Conservation (phyloP, 2,888 invertebrate species). For the Bombylius discolor region DNA sequence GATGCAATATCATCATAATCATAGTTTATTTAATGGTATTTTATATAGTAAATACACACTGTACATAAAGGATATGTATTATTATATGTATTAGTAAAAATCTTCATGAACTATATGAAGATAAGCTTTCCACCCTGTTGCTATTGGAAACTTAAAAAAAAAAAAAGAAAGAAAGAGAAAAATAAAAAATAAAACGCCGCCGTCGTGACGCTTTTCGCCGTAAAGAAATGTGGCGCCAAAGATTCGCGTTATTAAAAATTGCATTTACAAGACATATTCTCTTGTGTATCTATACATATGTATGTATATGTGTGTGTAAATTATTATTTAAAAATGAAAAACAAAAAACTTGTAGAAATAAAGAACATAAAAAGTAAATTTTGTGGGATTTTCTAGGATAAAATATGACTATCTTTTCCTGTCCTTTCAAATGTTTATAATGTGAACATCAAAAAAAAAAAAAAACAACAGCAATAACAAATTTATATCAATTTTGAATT, state of each 20-base stretch:
- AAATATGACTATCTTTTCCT: slow-evolving; percentile 4
- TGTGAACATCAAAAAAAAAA: neutral
- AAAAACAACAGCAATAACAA: too few relatives aligned
- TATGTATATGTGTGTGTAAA: too few relatives aligned
- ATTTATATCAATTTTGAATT: too few relatives aligned
- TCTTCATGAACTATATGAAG: too few relatives aligned
- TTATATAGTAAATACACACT: too few relatives aligned
- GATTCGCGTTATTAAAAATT: slow-evolving; percentile 4
- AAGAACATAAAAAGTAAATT: neutral
- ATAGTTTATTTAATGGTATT: too few relatives aligned
- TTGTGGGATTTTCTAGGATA: neutral
- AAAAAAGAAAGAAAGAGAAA: neutral
- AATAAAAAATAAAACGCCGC: slow-evolving; percentile 16
- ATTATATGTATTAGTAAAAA: too few relatives aligned
- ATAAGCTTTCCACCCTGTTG: slow-evolving; percentile 6
- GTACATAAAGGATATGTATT: too few relatives aligned
- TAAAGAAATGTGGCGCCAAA: slow-evolving; percentile 21
- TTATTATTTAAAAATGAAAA: too few relatives aligned
- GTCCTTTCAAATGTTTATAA: neutral
- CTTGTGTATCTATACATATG: too few relatives aligned
- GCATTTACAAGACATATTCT: neutral
- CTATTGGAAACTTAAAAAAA: slow-evolving; percentile 10
- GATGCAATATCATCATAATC: too few relatives aligned
- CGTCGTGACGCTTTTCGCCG: slow-evolving; percentile 20
- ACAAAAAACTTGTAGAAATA: too few relatives aligned